phyloP scores from a whole-genome alignment of 1,140 invertebrate species.

The Drosophila varians region DNA sequence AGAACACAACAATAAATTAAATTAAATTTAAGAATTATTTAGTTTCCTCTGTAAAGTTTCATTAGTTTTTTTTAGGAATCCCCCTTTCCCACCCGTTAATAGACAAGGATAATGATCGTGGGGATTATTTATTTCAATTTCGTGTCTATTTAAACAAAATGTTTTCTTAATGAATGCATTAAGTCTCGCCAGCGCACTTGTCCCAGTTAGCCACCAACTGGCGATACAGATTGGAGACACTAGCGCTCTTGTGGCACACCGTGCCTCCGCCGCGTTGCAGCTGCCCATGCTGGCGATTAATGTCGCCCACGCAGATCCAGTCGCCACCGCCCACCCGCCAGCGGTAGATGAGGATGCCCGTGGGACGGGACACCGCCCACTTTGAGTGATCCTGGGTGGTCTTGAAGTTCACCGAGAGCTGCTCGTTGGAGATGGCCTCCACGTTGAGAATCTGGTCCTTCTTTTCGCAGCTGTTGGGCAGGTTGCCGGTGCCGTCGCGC shows the following conservation, averaged over 20 bases:
- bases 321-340: constrained; percentile 84
- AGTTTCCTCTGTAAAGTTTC: no score
- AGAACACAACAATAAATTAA: no score
- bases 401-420: constrained; percentile 87
- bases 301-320: constrained; percentile 96
- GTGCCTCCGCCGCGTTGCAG: constrained; percentile 91
- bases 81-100: no score
- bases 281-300: constrained; percentile 93
- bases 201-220: constrained; percentile 84
- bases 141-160: not conserved
- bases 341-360: constrained; percentile 66
- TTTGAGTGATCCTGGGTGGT: constrained; percentile 95
- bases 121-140: not conserved
- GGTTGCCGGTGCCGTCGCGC: constrained; percentile 90
- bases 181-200: constrained; percentile 45
- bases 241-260: constrained; percentile 87
- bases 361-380: constrained; percentile 90
- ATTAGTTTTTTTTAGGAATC: no score
- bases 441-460: constrained; percentile 87
- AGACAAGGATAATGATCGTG: no score
- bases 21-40: no score
- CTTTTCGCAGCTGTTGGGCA: constrained; percentile 88
- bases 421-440: constrained; percentile 85
- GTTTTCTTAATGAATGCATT: not conserved
- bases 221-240: constrained; percentile 85